Evolutionary conservation across 2,888 invertebrate species (phyloP).

Genomic region (Cepaea hortensis): DNA sequence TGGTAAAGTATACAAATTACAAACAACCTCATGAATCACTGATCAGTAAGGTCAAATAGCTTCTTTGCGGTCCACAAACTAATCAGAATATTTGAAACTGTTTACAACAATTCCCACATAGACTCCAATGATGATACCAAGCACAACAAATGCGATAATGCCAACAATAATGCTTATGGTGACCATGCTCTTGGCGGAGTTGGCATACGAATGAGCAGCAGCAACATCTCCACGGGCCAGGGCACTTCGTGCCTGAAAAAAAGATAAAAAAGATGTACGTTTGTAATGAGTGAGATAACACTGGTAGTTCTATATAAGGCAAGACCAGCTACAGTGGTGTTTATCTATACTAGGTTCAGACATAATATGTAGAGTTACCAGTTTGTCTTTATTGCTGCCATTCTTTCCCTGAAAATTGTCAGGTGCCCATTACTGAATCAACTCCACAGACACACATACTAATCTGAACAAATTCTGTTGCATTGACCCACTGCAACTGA

Average conservation of each 20-base stretch:
- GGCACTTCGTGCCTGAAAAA: slow-evolving; percentile 54
- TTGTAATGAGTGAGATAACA: too few relatives aligned
- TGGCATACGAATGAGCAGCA: slow-evolving; percentile 52
- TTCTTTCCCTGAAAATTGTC: too few relatives aligned
- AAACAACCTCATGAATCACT: not conserved
- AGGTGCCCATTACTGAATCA: too few relatives aligned
- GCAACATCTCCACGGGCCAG: slow-evolving; percentile 56
- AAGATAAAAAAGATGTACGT: not conserved
- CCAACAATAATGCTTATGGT: slow-evolving; percentile 53
- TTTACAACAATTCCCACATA: slow-evolving; percentile 53
- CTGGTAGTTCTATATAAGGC: too few relatives aligned
- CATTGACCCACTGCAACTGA: too few relatives aligned
- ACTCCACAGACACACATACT: too few relatives aligned
- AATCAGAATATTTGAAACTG: slow-evolving; percentile 20
- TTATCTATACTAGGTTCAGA: too few relatives aligned
- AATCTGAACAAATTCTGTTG: too few relatives aligned
- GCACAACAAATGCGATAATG: slow-evolving; percentile 34
- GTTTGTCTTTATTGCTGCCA: too few relatives aligned
- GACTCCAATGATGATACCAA: slow-evolving; percentile 53
- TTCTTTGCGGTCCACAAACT: not conserved
- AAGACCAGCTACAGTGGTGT: too few relatives aligned
- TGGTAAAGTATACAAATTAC: not conserved
- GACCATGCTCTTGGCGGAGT: slow-evolving; percentile 55
- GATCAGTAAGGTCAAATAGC: too few relatives aligned
- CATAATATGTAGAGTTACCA: too few relatives aligned